Conservation (phyloP, 1,140 invertebrate species). For the Steinernema khuongi region DNA sequence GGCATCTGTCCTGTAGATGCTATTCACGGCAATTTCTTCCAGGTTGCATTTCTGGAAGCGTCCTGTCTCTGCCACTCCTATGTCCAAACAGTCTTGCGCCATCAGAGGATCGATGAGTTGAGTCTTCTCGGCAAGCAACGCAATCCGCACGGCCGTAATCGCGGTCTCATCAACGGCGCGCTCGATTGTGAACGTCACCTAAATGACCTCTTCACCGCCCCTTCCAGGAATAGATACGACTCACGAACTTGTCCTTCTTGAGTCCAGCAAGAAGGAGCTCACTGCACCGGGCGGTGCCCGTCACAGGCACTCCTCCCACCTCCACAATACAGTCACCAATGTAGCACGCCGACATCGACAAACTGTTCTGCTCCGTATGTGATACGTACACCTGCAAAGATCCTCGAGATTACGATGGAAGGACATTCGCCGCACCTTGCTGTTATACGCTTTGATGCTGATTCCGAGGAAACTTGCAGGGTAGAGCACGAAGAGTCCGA, state of each 20-base stretch:
- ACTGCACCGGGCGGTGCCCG: neutral
- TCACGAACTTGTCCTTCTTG: neutral
- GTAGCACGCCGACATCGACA: neutral
- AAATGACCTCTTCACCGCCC: neutral
- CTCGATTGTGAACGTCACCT: neutral
- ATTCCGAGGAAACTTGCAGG: neutral
- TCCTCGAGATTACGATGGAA: neutral
- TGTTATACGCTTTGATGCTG: neutral
- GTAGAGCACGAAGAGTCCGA: neutral
- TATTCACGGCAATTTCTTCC: neutral
- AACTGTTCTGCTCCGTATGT: neutral
- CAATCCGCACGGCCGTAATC: neutral
- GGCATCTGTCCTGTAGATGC: neutral
- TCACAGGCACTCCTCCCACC: neutral
- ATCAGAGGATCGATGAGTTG: neutral
- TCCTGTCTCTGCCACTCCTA: neutral
- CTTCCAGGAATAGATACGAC: neutral
- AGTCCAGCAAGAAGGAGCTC: neutral
- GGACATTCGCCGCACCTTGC: neutral
- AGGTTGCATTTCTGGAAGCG: neutral
- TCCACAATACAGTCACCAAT: neutral
- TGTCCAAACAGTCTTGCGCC: neutral
- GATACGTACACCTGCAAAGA: constrained; percentile 1
- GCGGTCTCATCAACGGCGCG: neutral
- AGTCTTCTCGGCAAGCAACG: neutral